Evolutionary conservation across 2,797 vertebrate species (phyloP), one percentile per base, ranked within the genome.

Genomic region (Zonotrichia albicollis): DNA sequence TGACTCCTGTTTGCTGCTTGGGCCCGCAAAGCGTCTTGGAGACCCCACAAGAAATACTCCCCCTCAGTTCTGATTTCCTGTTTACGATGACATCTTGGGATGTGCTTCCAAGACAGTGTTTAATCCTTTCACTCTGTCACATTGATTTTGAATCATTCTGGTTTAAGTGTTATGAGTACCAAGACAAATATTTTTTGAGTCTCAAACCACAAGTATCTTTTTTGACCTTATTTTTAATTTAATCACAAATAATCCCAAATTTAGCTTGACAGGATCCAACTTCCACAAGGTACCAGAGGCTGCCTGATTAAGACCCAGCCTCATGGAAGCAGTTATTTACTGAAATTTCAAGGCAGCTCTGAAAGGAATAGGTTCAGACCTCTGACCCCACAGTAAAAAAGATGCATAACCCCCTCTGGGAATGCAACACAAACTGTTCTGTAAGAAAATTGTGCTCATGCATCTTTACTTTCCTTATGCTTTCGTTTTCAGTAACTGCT

Each of bases 121-220:
- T 95, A 93, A 94, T 95, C 84, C 83, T 94, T 87, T 93, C 62
- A 91, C 90, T 88, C 87, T 95, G 94, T 87, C 90, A 95, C 91
- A 89, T 54, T 96, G 93, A 96, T 94, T 96, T 96, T 94, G 86
- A 95, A 90, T 95, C 92, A 95, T 89, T 95, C 75, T 84, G 88
- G 88, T 84, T 93, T 89, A 88, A 94, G 80, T 79, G 71, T 84
- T 95, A 67, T 46, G 87, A 96, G 77, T 70, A 96, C 93, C 84
- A 95, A 93, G 77, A 91, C 74, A 95, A 96, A 94, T 96, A 96
- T 95, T 96, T 96, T 93, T 93, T 89, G 84, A 89, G 89, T 89
- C 72, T 93, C 84, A 94, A 94, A 71, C 94, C 95, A 89, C 95
- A 96, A 95, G 64, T 82, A 89, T 90, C 90, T 89, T 94, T 87